These are phyloP conservation scores for Probosciger aterrimus DNA, from an alignment of 2,113 vertebrate species.

Conservation along the genomic window DNA sequence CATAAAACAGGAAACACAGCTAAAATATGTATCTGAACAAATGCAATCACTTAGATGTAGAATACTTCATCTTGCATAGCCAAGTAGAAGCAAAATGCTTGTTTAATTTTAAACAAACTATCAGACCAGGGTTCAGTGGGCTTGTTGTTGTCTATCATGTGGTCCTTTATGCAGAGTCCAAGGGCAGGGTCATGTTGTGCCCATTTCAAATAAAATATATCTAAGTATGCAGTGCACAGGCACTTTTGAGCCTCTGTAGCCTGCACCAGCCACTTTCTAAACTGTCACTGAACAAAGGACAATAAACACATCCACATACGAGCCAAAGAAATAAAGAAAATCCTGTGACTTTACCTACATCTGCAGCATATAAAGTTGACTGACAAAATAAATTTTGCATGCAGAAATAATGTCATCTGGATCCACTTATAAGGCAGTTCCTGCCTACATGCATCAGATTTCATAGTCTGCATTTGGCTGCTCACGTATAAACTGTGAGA, in stretches of 20 bases:
- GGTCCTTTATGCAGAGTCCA: neutral
- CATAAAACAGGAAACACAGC: neutral
- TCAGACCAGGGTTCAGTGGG: neutral
- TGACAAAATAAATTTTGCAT: neutral
- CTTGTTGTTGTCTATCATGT: neutral
- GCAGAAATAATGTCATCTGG: neutral
- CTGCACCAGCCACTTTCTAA: neutral
- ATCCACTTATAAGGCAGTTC: neutral
- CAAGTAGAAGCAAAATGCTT: neutral
- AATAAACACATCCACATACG: neutral
- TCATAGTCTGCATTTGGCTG: neutral
- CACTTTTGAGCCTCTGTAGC: neutral
- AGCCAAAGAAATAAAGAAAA: neutral
- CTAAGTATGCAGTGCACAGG: accelerated
- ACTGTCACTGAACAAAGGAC: neutral
- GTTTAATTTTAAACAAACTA: neutral
- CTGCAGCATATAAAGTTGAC: neutral
- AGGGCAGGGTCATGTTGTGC: neutral
- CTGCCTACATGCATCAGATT: neutral
- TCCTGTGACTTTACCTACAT: neutral
- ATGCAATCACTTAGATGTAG: neutral
- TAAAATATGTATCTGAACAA: neutral
- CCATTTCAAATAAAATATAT: neutral
- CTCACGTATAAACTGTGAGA: neutral
- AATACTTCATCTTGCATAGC: neutral